Base-by-base conservation (phyloP, 2,113 vertebrate genomes). In the Callipepla californica region DNA sequence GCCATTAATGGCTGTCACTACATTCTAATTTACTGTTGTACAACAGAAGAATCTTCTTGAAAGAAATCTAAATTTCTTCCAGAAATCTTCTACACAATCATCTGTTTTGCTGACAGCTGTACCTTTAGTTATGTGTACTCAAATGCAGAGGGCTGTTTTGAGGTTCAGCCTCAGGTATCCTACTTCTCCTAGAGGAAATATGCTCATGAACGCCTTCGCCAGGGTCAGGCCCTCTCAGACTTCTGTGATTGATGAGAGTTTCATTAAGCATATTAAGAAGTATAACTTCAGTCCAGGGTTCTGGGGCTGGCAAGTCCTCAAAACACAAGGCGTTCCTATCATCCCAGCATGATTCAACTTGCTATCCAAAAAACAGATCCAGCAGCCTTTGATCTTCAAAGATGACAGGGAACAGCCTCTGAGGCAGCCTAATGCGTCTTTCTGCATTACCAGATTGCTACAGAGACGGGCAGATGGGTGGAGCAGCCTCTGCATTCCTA, bases 311-410 rank as follows among this genome's bases (percentile, higher is more conserved):
- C 1, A 2, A 93, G 72, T 65, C 73, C 92, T 92, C 85, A 94
- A 90, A 95, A 96, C 79, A 90, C 69, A 94, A 96, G 92, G 96
- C 93, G 69, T 94, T 96, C 93, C 96, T 96, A 96, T 96, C 95
- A 90, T 78, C 90, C 51, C 92, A 90, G 85, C 96, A 96, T 95
- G 95, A 96, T 91, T 96, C 93, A 92, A 96, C 95, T 95, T 93
- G 95, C 95, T 84, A 85, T 91, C 95, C 95, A 94, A 93, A 92
- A 93, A 86, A 61, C 85, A 96, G 95, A 93, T 93, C 72, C 92
- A 95, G 76, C 92, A 95, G 95, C 85, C 95, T 96, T 96, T 96
- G 96, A 96, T 96, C 93, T 96, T 96, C 96, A 95, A 94, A 96
- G 96, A 93, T 92, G 96, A 96, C 96, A 95, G 85, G 88, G 79